Evolutionary conservation across 2,888 invertebrate genomes (phyloP).

Genomic region (Netelia virgata): DNA sequence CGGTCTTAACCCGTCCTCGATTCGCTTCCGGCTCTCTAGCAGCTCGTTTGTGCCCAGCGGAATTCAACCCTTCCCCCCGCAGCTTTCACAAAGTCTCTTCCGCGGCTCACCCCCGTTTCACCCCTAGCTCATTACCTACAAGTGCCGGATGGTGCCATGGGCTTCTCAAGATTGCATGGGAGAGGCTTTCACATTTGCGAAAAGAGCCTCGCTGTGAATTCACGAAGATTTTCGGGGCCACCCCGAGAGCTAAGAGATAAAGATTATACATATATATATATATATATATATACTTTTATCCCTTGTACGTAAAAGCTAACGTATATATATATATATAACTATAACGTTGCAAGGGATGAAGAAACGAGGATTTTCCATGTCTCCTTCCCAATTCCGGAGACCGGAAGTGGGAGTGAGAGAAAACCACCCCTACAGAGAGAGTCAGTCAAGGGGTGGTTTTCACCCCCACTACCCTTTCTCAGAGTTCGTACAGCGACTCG

Average conservation of each 20-base stretch:
- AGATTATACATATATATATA: constrained; percentile 6
- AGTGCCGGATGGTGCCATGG: neutral
- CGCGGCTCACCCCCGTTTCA: neutral
- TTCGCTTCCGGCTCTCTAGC: constrained; percentile 9
- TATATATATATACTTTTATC: neutral
- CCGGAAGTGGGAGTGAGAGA: constrained; percentile 9
- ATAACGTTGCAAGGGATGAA: constrained; percentile 20
- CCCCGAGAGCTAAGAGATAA: constrained; percentile 4
- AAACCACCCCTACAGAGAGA: constrained; percentile 13
- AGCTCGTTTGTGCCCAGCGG: neutral
- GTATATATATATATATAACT: neutral
- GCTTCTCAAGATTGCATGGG: constrained; percentile 44
- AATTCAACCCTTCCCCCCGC: neutral
- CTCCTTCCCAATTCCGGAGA: neutral
- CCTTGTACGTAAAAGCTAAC: neutral
- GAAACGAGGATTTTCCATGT: constrained; percentile 2
- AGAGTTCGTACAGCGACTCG: constrained; percentile 36
- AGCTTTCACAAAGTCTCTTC: constrained; percentile 21
- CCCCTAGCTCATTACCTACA: constrained; percentile 37
- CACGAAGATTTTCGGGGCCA: constrained; percentile 10
- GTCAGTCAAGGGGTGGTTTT: neutral
- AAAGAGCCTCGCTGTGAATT: constrained; percentile 29
- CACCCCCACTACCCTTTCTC: neutral
- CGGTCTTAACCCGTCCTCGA: neutral
- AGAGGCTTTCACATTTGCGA: constrained; percentile 35